phyloP scores from a whole-genome alignment of 2,113 vertebrate species.

The Entelurus aequoreus region DNA sequence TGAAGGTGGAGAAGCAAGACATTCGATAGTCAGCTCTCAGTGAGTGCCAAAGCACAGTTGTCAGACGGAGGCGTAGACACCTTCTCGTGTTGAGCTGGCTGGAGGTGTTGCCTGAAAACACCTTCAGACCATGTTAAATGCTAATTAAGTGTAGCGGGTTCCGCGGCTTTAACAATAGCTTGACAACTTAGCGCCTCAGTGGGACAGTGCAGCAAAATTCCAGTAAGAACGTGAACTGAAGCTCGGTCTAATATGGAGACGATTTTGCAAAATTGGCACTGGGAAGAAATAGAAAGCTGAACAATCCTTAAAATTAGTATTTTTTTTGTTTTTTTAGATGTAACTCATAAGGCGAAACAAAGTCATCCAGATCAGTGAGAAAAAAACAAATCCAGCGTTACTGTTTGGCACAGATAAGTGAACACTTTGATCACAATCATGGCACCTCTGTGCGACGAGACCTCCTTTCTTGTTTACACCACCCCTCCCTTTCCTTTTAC shows the following conservation, averaged over 20 bases:
- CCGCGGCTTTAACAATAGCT: conserved; percentile 10
- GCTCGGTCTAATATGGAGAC: conserved; percentile 1
- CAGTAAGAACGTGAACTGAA: conserved; percentile 7
- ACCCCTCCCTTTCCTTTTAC: conserved; percentile 14
- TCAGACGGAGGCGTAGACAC: conserved; percentile 42
- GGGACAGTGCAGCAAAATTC: neutral
- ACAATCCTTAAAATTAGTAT: no score
- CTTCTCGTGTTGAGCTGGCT: conserved; percentile 26
- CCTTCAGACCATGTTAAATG: conserved; percentile 39
- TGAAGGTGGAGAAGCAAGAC: conserved; percentile 45
- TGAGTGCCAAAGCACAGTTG: conserved; percentile 30
- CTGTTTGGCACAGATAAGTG: conserved; percentile 47
- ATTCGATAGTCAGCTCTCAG: conserved; percentile 45
- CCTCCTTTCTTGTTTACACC: conserved; percentile 18
- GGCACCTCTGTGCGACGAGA: conserved; percentile 36
- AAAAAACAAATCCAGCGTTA: conserved; percentile 26
- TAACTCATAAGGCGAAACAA: conserved; percentile 44
- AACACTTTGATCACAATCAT: conserved; percentile 55
- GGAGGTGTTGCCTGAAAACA: conserved; percentile 59
- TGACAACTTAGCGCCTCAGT: conserved; percentile 12
- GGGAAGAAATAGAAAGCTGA: no score
- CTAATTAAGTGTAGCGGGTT: conserved; percentile 41
- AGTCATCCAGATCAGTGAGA: conserved; percentile 27
- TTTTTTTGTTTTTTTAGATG: conserved; percentile 2
- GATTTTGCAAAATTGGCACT: neutral